A percentile compares a stretch with the other conserved stretches of the same genome.
Evolutionary conservation across 2,113 vertebrate species (phyloP).

Genomic region (Platichthys stellatus): DNA sequence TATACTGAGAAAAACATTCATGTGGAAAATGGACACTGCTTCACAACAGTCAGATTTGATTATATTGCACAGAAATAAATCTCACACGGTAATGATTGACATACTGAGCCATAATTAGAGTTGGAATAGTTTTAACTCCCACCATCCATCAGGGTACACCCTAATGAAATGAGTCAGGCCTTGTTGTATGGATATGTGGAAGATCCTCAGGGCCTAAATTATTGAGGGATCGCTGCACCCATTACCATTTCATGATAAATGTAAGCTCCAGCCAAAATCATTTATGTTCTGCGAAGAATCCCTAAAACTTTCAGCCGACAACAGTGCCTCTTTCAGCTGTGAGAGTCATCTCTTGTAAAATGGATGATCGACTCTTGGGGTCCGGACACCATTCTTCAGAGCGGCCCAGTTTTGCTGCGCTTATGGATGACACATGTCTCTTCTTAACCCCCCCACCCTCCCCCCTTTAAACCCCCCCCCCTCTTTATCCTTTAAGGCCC

Average conservation of each 20-base stretch:
- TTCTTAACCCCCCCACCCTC: constrained; percentile 52
- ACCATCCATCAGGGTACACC: constrained; percentile 3
- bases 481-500: constrained; percentile 63
- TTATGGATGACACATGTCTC: constrained; percentile 63
- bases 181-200: constrained; percentile 7
- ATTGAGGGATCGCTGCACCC: constrained; percentile 26
- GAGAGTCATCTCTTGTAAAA: constrained; percentile 62
- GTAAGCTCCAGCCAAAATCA: constrained; percentile 35
- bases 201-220: constrained; percentile 38
- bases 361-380: constrained; percentile 64
- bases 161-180: constrained; percentile 5
- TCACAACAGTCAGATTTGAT: too few relatives aligned
- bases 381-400: constrained; percentile 66
- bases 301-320: constrained; percentile 54
- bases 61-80: too few relatives aligned
- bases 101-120: too few relatives aligned
- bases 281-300: constrained; percentile 52
- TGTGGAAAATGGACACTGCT: too few relatives aligned
- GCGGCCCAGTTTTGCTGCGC: constrained; percentile 65
- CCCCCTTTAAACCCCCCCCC: too few relatives aligned
- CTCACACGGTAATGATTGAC: too few relatives aligned
- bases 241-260: constrained; percentile 65
- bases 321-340: constrained; percentile 38
- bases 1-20: neutral
- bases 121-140: constrained; percentile 9